These are phyloP conservation scores for Sparidentex hasta DNA, from an alignment of 2,797 vertebrate species.

Conservation along the genomic window DNA sequence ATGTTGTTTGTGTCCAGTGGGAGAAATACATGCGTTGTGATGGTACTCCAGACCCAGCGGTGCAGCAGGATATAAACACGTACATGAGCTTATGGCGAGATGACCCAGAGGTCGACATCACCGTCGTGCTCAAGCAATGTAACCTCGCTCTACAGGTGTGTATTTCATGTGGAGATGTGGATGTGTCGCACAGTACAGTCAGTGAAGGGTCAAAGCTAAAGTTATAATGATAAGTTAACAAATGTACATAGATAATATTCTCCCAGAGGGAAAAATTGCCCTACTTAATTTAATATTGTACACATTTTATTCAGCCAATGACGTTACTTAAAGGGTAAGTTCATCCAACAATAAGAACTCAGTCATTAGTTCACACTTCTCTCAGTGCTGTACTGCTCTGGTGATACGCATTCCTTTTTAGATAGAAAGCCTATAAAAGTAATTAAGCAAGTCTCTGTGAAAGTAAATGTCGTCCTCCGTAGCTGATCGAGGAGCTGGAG, in stretches of 20 bases:
- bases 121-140: conserved; percentile 84
- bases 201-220: too few species aligned
- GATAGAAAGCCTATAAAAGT: too few species aligned
- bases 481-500: conserved; percentile 91
- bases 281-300: not conserved
- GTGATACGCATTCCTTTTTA: too few species aligned
- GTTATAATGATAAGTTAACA: too few species aligned
- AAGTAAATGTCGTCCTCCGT: not conserved
- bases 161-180: conserved; percentile 6
- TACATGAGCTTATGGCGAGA: conserved; percentile 92
- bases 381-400: too few species aligned
- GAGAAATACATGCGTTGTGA: conserved; percentile 90
- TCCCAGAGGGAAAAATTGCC: not conserved
- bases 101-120: conserved; percentile 82
- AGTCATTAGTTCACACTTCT: too few species aligned
- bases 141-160: conserved; percentile 87
- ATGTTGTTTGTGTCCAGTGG: conserved; percentile 86
- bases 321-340: not conserved
- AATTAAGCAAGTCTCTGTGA: too few species aligned
- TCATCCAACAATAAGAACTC: too few species aligned
- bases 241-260: not conserved
- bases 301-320: not conserved
- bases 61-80: conserved; percentile 89
- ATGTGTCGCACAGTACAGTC: not conserved
- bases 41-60: conserved; percentile 89